Conservation (phyloP, 2,797 vertebrate genomes). For the Hoplostethus atlanticus region DNA sequence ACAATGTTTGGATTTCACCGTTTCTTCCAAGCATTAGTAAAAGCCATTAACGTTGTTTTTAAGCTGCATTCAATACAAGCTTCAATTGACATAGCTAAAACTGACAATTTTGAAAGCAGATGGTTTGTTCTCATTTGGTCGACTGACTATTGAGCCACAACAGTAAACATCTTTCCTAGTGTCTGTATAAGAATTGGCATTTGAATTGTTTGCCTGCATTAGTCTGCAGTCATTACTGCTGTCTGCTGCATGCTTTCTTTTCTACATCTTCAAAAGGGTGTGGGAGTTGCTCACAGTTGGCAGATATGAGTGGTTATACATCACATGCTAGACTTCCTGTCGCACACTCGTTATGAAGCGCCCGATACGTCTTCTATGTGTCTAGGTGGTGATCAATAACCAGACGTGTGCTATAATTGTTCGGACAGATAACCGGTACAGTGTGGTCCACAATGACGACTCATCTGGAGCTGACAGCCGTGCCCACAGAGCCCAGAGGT, state of each 20-base stretch:
- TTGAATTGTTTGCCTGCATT: not conserved
- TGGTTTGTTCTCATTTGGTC: conserved; percentile 24
- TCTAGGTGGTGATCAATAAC: conserved; percentile 12
- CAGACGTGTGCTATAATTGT: conserved; percentile 14
- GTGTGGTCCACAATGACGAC: conserved; percentile 32
- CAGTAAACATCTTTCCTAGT: conserved; percentile 45
- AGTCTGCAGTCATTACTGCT: conserved; percentile 4
- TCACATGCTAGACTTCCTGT: not conserved
- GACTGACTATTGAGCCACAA: conserved; percentile 12
- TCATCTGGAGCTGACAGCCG: conserved; percentile 23
- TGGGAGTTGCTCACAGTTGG: not conserved
- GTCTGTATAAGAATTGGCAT: conserved; percentile 24
- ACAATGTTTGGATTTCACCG: conserved; percentile 51
- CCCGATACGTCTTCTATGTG: no score
- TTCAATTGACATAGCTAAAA: conserved; percentile 19
- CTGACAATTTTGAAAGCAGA: conserved; percentile 28
- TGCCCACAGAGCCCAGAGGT: conserved; percentile 40
- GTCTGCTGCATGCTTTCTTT: conserved; percentile 1
- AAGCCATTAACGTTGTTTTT: conserved; percentile 35
- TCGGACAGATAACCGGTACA: conserved; percentile 60
- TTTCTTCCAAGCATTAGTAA: conserved; percentile 14
- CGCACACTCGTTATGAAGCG: no score
- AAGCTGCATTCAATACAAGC: conserved; percentile 42
- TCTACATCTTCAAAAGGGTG: not conserved
- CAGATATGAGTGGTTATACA: not conserved